A percentile compares a stretch with the other conserved stretches of the same genome.
These are phyloP conservation scores for Stegostoma tigrinum DNA, from an alignment of 2,113 vertebrate genomes.

Conservation along the genomic window DNA sequence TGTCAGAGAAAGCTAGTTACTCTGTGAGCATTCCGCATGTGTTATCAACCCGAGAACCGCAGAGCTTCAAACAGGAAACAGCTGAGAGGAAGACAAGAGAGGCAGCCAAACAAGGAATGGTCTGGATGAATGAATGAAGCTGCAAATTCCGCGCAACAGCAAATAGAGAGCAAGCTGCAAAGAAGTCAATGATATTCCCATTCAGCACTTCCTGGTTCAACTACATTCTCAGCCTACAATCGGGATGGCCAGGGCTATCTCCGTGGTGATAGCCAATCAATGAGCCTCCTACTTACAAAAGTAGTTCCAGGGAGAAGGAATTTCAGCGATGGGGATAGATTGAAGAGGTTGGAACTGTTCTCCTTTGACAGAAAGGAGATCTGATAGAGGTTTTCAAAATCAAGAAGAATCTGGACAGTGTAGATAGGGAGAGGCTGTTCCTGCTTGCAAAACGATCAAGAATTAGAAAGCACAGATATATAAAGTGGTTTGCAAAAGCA, in stretches of 20 bases:
- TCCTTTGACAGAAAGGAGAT: too few species aligned
- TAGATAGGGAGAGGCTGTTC: too few species aligned
- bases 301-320: too few species aligned
- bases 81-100: not conserved
- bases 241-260: not conserved
- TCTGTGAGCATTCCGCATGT: not conserved
- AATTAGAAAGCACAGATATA: too few species aligned
- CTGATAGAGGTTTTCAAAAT: too few species aligned
- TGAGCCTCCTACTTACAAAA: not conserved
- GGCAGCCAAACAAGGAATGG: not conserved
- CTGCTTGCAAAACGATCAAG: too few species aligned
- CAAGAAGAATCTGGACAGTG: too few species aligned
- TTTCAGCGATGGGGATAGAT: too few species aligned
- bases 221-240: not conserved
- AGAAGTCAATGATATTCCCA: not conserved
- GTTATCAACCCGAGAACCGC: not conserved
- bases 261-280: not conserved
- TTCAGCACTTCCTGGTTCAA: not conserved
- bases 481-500: too few species aligned
- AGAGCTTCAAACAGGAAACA: not conserved
- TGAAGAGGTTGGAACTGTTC: too few species aligned
- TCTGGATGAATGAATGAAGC: not conserved
- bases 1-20: not conserved
- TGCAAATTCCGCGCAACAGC: not conserved
- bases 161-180: not conserved